A percentile compares a stretch with the other conserved stretches of the same genome.
These are phyloP conservation scores for Meteorus cinctellus DNA, from an alignment of 2,888 invertebrate species.

Conservation along the genomic window DNA sequence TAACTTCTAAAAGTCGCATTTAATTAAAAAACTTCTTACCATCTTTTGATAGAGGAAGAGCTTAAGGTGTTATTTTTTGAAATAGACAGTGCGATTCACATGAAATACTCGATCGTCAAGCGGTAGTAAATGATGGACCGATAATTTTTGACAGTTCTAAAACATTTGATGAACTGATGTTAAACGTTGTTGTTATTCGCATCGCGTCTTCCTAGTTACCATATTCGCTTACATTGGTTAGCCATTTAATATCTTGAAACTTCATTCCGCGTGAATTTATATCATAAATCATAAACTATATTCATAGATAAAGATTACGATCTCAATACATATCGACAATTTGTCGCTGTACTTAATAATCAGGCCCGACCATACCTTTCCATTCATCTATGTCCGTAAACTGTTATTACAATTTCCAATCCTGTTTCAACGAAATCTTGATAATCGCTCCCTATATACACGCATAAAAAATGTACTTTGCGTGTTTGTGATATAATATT, in stretches of 20 bases:
- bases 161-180: conserved; percentile 2
- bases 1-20: neutral
- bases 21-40: neutral
- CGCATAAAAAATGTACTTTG: conserved; percentile 10
- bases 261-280: no score
- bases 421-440: neutral
- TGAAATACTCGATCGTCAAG: neutral
- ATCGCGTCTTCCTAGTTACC: neutral
- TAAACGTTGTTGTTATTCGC: neutral
- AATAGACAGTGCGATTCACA: neutral
- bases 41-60: neutral
- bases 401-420: no score
- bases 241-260: no score
- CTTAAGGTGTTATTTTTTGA: neutral
- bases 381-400: no score
- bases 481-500: neutral
- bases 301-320: no score
- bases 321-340: no score
- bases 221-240: neutral
- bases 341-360: no score
- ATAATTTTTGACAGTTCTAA: neutral
- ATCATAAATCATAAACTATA: no score
- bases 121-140: neutral
- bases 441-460: neutral
- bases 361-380: no score